Base-by-base conservation (phyloP, 2,113 vertebrate genomes). In the Peromyscus leucopus region DNA sequence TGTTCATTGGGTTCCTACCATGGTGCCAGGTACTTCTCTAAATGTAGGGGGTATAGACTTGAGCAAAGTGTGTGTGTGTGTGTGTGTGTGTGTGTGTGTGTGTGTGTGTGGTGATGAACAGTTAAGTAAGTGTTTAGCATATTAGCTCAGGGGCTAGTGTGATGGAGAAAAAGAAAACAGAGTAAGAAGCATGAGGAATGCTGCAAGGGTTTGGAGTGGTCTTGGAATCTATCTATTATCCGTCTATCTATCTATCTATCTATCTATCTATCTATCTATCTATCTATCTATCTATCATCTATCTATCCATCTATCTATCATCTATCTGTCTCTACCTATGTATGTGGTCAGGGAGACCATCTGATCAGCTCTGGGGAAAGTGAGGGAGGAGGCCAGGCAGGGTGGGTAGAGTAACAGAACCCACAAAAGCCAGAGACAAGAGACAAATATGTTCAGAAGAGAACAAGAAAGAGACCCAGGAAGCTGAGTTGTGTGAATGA, bases 361-460 rank as follows among this genome's bases (percentile, higher is more conserved):
- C 85, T 91, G 86, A 89, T 72, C 46, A 85, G 87, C 46, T 36
- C 71, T 17, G 67, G 80, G 69, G 65, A 69, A 95, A 76, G 21
- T 19, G n/a, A 39, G 31, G 63, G 69, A 46, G 36, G 0, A 36
- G 93, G 17, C 17, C 83, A 74, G 94, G 48, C 51, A 69, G 91
- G 80, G 55, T 46, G 55, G 82, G 71, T n/a, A 72, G 82, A 39
- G 91, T 1, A 59, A 31, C 12, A 83, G 42, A 65, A 48, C 48
- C 36, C 82, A 83, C 71, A 89, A 48, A 78, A 31, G 3, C n/a
- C 69, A 0, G 80, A 46, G 63, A 31, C 31, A 48, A 33, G 46
- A 91, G 90, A 71, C 39, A 85, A 83, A 6, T 51, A 59, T 59
- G 24, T 91, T n/a, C 36, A 2, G 13, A 6, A 5, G 71, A 75